phyloP scores from a whole-genome alignment of 2,797 vertebrate genomes.

The Gymnopithys bicolor region DNA sequence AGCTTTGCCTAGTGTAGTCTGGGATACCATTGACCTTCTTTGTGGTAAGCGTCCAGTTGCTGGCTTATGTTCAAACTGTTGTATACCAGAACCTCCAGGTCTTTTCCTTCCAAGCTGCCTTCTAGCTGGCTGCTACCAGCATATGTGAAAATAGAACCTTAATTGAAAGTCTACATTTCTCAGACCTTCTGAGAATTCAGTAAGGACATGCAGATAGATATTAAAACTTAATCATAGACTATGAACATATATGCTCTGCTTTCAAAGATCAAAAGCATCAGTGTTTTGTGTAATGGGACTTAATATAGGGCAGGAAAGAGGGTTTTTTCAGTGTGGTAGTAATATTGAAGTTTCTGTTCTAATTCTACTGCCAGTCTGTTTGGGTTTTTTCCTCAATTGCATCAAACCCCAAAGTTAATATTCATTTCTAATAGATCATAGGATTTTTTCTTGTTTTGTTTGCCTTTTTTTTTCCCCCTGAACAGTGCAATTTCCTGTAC shows the following conservation, averaged over 20 bases:
- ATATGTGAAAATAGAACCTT: not conserved
- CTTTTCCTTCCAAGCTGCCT: not conserved
- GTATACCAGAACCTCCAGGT: not conserved
- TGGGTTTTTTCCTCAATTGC: not conserved
- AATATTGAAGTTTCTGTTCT: not conserved
- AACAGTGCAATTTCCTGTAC: not conserved
- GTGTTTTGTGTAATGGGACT: not conserved
- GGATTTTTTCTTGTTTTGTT: not conserved
- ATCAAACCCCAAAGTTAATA: not conserved
- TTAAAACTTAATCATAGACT: not conserved
- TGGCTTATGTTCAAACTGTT: not conserved
- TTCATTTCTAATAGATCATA: not conserved
- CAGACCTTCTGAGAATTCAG: not conserved
- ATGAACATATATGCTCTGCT: not conserved
- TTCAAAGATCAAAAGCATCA: not conserved
- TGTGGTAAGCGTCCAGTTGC: not conserved
- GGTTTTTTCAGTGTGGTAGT: accelerated
- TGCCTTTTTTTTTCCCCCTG: no score
- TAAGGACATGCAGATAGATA: not conserved
- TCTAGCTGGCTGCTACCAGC: not conserved
- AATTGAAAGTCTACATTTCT: not conserved
- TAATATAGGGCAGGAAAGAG: not conserved
- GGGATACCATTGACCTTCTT: not conserved
- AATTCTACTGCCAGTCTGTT: not conserved
- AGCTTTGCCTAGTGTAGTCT: not conserved